Base-by-base conservation (phyloP, 2,797 vertebrate species). In the Ctenopoma multispine region DNA sequence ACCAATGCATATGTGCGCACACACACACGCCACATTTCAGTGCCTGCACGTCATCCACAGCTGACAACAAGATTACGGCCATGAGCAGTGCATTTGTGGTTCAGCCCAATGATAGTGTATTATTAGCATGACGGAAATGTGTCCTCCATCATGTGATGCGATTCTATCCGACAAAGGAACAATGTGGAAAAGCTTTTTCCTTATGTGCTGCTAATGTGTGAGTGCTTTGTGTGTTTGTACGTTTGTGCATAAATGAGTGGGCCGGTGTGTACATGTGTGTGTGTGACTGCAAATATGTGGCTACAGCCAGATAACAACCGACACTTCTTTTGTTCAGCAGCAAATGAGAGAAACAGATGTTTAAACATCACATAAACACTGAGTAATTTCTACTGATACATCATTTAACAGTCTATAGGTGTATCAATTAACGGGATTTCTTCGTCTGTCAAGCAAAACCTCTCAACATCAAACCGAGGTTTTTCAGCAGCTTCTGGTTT, bases 11-110 rank as follows among this genome's bases (percentile, higher is more conserved):
- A 62, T 66, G 58, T 40, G 63, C 77, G 48, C 29, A 51, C 27
- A 66, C 58, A 43, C 61, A 76, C 50, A 69, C 53, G 29, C 66
- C 40, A 60, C 77, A 76, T 80, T 85, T 85, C 75, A 81, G 87
- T 80, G 88, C 84, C 71, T 85, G 88, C 79, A 65, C 70, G 76
- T 90, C 89, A 83, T 78, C 75, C 64, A 48, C 70, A 87, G 87
- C 79, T 86, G 88, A 89, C 85, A 82, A 79, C 81, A 78, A 89
- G 87, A 90, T 92, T 88, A 84, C 46, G 83, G 84, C 81, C 79
- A 60, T 72, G 84, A 89, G 87, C 67, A 24, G 48, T 56, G 86
- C 76, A 61, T 87, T 84, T 75, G 79, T 63, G 78, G 75, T 73
- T 68, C 58, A 58, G 75, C 60, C 81, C 40, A 68, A 74, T 88